Base-by-base conservation (phyloP, 2,113 vertebrate species). In the Engystomops pustulosus region DNA sequence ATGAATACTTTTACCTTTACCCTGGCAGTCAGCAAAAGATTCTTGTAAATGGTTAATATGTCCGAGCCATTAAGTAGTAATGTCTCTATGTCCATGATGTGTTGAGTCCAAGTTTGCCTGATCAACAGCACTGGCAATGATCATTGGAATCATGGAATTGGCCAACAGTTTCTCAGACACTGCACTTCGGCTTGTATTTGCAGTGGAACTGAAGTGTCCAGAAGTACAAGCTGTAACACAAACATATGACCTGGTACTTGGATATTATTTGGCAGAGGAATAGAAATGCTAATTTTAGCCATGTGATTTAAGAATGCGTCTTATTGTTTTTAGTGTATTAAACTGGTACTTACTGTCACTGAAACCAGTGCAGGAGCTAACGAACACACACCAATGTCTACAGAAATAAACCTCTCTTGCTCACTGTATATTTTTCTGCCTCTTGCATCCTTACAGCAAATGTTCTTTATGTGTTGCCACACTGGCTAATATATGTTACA, bases 301-400 rank as follows among this genome's bases (percentile, higher is more conserved):
- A 58, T 78, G 51, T 78, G 55, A 55, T 41, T 67, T 67, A 34
- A 34, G 62, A 36, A 67, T 20, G 62, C 60, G 75, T 78, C n/a
- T 58, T 77, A 17, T 77, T 58, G 62, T 80, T 69, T 67, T 45
- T 55, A 69, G 32, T 70, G 67, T 70, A 47, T 71, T 58, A 44
- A 81, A 41, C 70, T 68, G 80, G 80, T 81, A 81, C 80, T 71
- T 58, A 32, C 53, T 81, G 68, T 49, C 80, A 44, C 68, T 81
- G 80, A 27, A 30, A 53, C 34, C 49, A 71, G 49, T 72, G 49
- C 23, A 41, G 45, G 67, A 41, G 49, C 49, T 71, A 55, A 81
- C 49, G 7, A 71, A 25, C 44, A 53, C 47, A 23, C 44, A 41
- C 25, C 51, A 18, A 70, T 27, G 38, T 71, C 55, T 81, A 51